Conservation (phyloP, 1,140 invertebrate genomes). For the Rhynchophorus ferrugineus region DNA sequence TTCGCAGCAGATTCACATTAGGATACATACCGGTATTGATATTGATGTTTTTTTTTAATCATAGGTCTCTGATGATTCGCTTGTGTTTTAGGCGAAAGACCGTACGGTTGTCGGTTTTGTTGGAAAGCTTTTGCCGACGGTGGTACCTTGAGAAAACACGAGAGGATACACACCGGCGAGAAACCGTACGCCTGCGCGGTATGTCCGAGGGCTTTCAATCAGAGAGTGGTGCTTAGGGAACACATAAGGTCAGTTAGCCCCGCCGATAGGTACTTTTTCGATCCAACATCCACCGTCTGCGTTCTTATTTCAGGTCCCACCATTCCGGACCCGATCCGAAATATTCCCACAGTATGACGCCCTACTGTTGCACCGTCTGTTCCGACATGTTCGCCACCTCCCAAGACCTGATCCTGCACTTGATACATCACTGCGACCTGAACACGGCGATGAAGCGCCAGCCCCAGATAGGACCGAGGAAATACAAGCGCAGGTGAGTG, state of each 20-base stretch:
- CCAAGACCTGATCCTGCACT: conserved; percentile 66
- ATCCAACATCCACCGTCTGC: too few species aligned
- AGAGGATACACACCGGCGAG: conserved; percentile 93
- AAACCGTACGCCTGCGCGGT: conserved; percentile 95
- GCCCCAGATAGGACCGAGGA: conserved; percentile 66
- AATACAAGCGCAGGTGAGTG: conserved; percentile 56
- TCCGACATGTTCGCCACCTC: conserved; percentile 58
- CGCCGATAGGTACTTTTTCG: too few species aligned
- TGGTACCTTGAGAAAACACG: conserved; percentile 93
- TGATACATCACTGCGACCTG: conserved; percentile 74
- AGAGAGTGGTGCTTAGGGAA: conserved; percentile 71
- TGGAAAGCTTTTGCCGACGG: conserved; percentile 98
- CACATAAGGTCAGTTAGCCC: conserved; percentile 61
- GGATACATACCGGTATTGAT: conserved; percentile 70
- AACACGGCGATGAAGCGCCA: conserved; percentile 71
- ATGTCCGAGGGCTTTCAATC: conserved; percentile 80
- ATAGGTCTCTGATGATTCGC: background rate
- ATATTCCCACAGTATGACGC: conserved; percentile 44
- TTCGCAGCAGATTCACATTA: conserved; percentile 85
- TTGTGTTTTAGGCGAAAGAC: conserved; percentile 46
- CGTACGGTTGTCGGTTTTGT: conserved; percentile 89
- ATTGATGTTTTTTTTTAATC: background rate
- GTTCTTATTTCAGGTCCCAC: conserved; percentile 47
- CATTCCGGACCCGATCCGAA: conserved; percentile 66
- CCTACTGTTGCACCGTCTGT: conserved; percentile 69